Evolutionary conservation across 2,888 invertebrate species (phyloP).

Genomic region (Eupithecia subumbrata): DNA sequence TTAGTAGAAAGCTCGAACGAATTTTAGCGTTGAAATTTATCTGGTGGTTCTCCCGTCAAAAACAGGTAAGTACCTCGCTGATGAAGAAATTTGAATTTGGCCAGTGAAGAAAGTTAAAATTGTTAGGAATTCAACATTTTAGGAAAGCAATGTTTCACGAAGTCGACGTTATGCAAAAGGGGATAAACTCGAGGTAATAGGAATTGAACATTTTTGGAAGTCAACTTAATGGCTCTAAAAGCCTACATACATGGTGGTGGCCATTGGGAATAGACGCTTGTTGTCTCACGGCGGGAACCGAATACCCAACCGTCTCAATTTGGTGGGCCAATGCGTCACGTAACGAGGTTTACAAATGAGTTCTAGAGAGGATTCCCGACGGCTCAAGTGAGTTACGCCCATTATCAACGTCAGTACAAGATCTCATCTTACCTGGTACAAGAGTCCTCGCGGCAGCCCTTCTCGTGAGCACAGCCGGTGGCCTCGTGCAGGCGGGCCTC

Average conservation of each 20-base stretch:
- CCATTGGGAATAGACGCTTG: no score
- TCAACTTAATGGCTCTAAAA: neutral
- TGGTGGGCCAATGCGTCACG: no score
- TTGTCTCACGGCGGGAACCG: neutral
- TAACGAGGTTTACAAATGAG: neutral
- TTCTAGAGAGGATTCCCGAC: neutral
- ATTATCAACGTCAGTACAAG: neutral
- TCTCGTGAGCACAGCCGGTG: conserved; percentile 72
- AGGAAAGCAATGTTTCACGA: no score
- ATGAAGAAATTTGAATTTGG: no score
- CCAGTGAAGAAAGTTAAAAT: no score
- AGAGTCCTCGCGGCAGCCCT: conserved; percentile 68
- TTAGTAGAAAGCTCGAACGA: neutral
- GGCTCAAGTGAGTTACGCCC: no score
- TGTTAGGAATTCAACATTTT: no score
- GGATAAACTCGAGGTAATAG: no score
- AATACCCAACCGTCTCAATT: neutral
- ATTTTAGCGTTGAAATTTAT: neutral
- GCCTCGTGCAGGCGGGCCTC: conserved; percentile 93
- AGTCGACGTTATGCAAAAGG: no score
- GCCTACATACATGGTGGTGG: no score
- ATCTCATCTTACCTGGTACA: conserved; percentile 60
- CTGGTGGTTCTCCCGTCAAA: neutral
- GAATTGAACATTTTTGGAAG: no score
- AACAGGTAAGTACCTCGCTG: neutral